These are phyloP conservation scores for Anthopleura xanthogrammica DNA, from an alignment of 92 coral and sea anemone genomes.

Conservation along the genomic window DNA sequence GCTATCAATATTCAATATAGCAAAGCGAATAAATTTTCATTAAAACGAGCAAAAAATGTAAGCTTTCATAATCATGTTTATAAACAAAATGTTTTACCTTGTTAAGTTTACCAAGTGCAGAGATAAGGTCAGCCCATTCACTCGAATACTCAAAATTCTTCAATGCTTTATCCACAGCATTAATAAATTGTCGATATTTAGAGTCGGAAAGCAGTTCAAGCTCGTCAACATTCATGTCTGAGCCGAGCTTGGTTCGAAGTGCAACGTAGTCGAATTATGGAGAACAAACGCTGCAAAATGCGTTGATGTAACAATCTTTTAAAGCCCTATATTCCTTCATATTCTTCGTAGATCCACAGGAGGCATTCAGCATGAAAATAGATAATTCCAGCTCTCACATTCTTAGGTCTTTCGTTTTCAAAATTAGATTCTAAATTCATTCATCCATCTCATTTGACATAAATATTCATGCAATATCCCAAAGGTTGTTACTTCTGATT, in stretches of 20 bases:
- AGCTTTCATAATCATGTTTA: neutral
- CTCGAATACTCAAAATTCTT: slow-evolving; percentile 91
- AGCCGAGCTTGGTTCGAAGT: neutral
- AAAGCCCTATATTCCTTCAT: neutral
- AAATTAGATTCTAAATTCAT: neutral
- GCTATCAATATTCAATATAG: no score
- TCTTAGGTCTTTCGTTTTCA: neutral
- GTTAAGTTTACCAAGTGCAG: slow-evolving; percentile 94
- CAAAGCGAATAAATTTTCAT: no score
- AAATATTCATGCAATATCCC: neutral
- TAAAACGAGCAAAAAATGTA: neutral
- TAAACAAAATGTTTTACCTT: slow-evolving; percentile 49
- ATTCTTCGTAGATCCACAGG: neutral
- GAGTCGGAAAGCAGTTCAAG: slow-evolving; percentile 88
- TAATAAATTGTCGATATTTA: slow-evolving; percentile 94
- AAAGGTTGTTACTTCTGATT: neutral
- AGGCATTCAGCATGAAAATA: neutral
- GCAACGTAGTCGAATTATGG: neutral
- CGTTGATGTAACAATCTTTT: neutral
- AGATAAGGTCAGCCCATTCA: slow-evolving; percentile 98
- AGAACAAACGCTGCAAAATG: neutral
- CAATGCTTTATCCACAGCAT: slow-evolving; percentile 92
- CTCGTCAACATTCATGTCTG: slow-evolving; percentile 82
- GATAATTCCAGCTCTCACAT: neutral
- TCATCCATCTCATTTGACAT: neutral